phyloP scores from a whole-genome alignment of 2,113 vertebrate species.

The Brachyistius frenatus region DNA sequence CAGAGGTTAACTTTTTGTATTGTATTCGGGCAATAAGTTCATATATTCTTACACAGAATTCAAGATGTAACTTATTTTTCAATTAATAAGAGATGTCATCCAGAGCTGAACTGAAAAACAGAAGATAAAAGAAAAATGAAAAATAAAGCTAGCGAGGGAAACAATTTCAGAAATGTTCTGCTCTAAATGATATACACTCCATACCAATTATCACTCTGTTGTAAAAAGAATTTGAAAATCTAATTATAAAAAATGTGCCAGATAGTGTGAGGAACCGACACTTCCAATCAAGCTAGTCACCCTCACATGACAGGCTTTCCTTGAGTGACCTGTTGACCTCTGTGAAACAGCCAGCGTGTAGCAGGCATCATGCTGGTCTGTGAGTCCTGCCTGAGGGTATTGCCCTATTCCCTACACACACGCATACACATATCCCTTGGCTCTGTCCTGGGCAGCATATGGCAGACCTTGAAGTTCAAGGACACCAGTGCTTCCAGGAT shows the following conservation, averaged over 20 bases:
- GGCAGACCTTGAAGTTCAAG: constrained; percentile 80
- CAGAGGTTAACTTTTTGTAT: no score
- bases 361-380: constrained; percentile 38
- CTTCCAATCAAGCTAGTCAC: background rate
- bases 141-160: no score
- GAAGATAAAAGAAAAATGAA: no score
- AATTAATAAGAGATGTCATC: no score
- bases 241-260: background rate
- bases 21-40: no score
- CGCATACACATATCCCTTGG: constrained; percentile 51
- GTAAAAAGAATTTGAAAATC: no score
- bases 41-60: no score
- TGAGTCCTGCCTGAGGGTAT: constrained; percentile 39
- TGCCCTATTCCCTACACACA: constrained; percentile 42
- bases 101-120: no score
- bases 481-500: constrained; percentile 77
- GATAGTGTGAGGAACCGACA: constrained; percentile 1
- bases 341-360: constrained; percentile 42
- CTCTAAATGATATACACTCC: no score
- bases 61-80: no score
- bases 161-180: no score
- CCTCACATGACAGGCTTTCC: constrained; percentile 1
- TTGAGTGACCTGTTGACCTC: constrained; percentile 36
- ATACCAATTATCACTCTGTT: no score
- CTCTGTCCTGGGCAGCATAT: constrained; percentile 74